Percentiles rank a stretch among this genome's conserved stretches.
Evolutionary conservation across 2,888 invertebrate species (phyloP).

Genomic region (Auanema freiburgensis): DNA sequence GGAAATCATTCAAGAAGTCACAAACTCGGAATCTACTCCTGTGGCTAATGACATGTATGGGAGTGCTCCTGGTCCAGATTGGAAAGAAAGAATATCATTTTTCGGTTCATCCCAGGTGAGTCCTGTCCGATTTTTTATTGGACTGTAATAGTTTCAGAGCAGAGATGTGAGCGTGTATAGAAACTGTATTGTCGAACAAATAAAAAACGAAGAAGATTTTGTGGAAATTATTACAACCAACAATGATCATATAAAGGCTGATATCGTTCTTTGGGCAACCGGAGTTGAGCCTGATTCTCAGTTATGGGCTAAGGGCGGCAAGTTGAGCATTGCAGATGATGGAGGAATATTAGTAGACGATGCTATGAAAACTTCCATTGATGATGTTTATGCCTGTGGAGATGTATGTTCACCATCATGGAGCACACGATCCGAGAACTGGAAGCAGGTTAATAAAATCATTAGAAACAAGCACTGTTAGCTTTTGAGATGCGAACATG

Average conservation of each 20-base stretch:
- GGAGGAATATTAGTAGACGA: constrained; percentile 85
- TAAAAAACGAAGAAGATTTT: constrained; percentile 12
- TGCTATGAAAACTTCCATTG: constrained; percentile 79
- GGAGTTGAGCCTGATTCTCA: constrained; percentile 75
- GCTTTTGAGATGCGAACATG: constrained; percentile 81
- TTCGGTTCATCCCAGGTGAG: constrained; percentile 33
- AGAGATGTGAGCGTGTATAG: not conserved
- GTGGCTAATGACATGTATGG: constrained; percentile 68
- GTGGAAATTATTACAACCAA: constrained; percentile 6
- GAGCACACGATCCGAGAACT: constrained; percentile 75
- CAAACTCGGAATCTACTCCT: constrained; percentile 16
- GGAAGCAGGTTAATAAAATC: constrained; percentile 54
- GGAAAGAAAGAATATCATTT: constrained; percentile 69
- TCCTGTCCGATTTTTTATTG: not conserved
- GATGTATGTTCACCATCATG: constrained; percentile 87
- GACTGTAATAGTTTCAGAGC: not conserved
- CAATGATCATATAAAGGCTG: constrained; percentile 67
- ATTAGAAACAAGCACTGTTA: not conserved
- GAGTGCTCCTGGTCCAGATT: constrained; percentile 94
- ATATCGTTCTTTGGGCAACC: constrained; percentile 91
- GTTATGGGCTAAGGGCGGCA: constrained; percentile 39
- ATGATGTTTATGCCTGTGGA: constrained; percentile 87
- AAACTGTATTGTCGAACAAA: no score
- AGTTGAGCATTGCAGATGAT: constrained; percentile 69
- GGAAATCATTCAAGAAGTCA: not conserved